phyloP scores from a whole-genome alignment of 2,113 vertebrate genomes.

The Nicator chloris region DNA sequence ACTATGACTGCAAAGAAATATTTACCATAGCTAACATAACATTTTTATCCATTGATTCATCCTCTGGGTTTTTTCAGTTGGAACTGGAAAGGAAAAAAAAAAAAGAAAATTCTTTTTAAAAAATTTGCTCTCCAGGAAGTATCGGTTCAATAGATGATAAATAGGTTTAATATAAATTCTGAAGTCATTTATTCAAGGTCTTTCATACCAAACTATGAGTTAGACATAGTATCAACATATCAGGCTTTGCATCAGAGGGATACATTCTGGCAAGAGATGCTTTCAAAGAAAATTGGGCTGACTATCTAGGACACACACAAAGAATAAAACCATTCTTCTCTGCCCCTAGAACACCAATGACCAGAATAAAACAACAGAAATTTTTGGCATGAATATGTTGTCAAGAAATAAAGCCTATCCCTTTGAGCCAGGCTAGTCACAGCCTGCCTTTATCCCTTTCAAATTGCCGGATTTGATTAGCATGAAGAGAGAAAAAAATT shows the following conservation, averaged over 20 bases:
- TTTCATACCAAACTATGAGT: background rate
- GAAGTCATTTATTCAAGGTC: background rate
- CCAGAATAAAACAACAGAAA: background rate
- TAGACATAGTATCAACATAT: background rate
- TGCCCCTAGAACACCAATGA: background rate
- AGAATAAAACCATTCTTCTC: background rate
- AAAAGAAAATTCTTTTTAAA: background rate
- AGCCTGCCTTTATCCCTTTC: background rate
- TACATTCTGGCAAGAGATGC: background rate
- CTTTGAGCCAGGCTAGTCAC: background rate
- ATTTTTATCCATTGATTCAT: background rate
- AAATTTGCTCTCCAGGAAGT: background rate
- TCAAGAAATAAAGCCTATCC: background rate
- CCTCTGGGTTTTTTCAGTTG: background rate
- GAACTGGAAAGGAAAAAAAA: background rate
- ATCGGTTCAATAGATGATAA: background rate
- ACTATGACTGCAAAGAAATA: background rate
- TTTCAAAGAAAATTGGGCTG: background rate
- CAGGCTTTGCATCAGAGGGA: background rate
- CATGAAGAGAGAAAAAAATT: background rate
- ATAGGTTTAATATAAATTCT: background rate
- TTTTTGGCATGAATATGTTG: background rate
- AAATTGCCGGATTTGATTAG: background rate
- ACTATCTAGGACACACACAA: background rate
- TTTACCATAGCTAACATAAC: background rate